Percentiles rank a stretch among this genome's conserved stretches.
Evolutionary conservation across 2,888 invertebrate genomes (phyloP).

Genomic region (Gastracanthus pulcherrimus): DNA sequence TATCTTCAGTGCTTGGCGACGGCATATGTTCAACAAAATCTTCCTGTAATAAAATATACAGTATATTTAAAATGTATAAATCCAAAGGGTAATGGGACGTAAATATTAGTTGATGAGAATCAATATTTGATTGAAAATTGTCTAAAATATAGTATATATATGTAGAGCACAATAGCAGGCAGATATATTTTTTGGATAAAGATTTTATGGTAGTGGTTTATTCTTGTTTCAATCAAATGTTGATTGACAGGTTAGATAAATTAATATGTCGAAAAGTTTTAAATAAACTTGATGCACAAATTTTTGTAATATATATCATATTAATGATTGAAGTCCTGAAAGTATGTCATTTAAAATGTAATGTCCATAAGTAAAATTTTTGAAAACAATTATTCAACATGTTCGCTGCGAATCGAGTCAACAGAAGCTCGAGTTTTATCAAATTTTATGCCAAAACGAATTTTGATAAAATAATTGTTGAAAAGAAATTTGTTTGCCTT

Average conservation of each 20-base stretch:
- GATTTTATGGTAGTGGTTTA: not conserved
- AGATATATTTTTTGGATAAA: no score
- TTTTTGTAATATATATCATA: not conserved
- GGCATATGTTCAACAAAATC: slow-evolving; percentile 69
- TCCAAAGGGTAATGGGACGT: not conserved
- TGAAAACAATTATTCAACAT: slow-evolving; percentile 20
- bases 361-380: not conserved
- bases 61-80: not conserved
- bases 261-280: not conserved
- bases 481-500: not conserved
- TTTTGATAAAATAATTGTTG: not conserved
- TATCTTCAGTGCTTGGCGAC: slow-evolving; percentile 66
- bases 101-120: not conserved
- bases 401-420: slow-evolving; percentile 26
- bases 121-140: not conserved
- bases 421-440: not conserved
- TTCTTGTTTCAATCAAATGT: not conserved
- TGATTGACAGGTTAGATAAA: not conserved
- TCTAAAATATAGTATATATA: no score
- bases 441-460: not conserved
- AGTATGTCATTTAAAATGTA: not conserved
- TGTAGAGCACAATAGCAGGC: no score
- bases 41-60: slow-evolving; percentile 64
- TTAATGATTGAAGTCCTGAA: not conserved
- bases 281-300: not conserved